Percentiles rank a stretch among this genome's conserved stretches.
Conservation (phyloP, 1,140 invertebrate species). For the Bombus fervidus region DNA sequence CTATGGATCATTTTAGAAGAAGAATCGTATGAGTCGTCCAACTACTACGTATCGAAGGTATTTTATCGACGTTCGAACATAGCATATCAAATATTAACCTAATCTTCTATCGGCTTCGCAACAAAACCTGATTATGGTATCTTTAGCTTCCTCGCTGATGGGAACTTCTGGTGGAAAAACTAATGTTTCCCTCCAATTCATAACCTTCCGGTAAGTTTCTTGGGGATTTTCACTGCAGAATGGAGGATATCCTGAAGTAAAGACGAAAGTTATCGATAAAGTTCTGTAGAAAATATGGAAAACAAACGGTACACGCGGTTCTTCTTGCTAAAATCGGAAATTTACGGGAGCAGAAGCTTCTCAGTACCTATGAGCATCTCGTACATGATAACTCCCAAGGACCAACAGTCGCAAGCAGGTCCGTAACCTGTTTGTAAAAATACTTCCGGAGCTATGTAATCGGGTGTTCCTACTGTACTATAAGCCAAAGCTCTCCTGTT, state of each 20-base stretch:
- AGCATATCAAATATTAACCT: slow-evolving; percentile 51
- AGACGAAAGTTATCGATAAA: not conserved
- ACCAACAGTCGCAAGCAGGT: slow-evolving; percentile 99
- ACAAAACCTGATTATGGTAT: slow-evolving; percentile 95
- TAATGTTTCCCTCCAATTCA: slow-evolving; percentile 99
- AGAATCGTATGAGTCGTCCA: not conserved
- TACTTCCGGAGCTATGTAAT: slow-evolving; percentile 99
- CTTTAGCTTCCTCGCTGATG: slow-evolving; percentile 96
- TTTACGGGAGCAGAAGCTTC: not conserved
- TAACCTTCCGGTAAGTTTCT: slow-evolving; percentile 99
- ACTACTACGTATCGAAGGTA: too few relatives aligned
- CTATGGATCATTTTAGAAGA: slow-evolving; percentile 75
- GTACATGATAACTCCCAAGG: slow-evolving; percentile 99
- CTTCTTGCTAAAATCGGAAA: not conserved
- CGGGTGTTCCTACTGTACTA: slow-evolving; percentile 99
- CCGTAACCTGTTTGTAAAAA: slow-evolving; percentile 99
- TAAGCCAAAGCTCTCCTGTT: slow-evolving; percentile 96
- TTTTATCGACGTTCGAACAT: not conserved
- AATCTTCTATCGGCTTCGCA: slow-evolving; percentile 95
- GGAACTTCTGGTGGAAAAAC: slow-evolving; percentile 99
- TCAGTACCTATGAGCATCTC: slow-evolving; percentile 98
- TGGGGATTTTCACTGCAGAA: slow-evolving; percentile 99
- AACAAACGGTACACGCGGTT: too few relatives aligned
- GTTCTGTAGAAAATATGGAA: too few relatives aligned
- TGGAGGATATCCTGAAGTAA: slow-evolving; percentile 93